phyloP scores from a whole-genome alignment of 2,113 vertebrate genomes.

The Chaenogobius annularis region DNA sequence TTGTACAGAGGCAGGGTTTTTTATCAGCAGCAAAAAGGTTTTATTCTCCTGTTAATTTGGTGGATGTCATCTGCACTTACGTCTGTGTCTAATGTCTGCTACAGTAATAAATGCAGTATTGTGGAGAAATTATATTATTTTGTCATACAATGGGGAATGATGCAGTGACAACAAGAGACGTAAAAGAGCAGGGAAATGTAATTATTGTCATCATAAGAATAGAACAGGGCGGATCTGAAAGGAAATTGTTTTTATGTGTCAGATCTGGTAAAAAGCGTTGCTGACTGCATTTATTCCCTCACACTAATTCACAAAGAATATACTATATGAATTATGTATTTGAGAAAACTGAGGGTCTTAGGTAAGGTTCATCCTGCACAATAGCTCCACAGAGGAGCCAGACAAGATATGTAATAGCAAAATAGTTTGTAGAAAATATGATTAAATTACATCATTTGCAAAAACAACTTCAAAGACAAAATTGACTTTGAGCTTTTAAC shows the following conservation, averaged over 20 bases:
- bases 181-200: constrained; percentile 59
- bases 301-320: neutral
- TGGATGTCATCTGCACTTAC: constrained; percentile 75
- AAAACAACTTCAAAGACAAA: too few species aligned
- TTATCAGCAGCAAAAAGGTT: constrained; percentile 69
- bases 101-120: constrained; percentile 69
- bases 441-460: too few species aligned
- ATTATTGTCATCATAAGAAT: constrained; percentile 38
- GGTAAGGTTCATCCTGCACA: too few species aligned
- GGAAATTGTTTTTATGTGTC: constrained; percentile 9
- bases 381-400: neutral
- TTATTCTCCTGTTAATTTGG: constrained; percentile 77
- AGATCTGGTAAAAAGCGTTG: constrained; percentile 15
- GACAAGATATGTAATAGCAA: neutral
- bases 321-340: neutral
- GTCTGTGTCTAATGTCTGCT: constrained; percentile 73
- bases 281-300: neutral
- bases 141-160: constrained; percentile 63
- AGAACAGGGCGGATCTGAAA: constrained; percentile 14
- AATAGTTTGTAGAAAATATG: too few species aligned
- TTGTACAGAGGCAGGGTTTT: constrained; percentile 69
- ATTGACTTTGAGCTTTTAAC: too few species aligned
- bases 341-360: neutral
- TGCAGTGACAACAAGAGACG: constrained; percentile 51
- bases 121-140: constrained; percentile 71